These are phyloP conservation scores for Dimorphilus gyrociliatus DNA, from an alignment of 2,888 invertebrate genomes.

Conservation along the genomic window DNA sequence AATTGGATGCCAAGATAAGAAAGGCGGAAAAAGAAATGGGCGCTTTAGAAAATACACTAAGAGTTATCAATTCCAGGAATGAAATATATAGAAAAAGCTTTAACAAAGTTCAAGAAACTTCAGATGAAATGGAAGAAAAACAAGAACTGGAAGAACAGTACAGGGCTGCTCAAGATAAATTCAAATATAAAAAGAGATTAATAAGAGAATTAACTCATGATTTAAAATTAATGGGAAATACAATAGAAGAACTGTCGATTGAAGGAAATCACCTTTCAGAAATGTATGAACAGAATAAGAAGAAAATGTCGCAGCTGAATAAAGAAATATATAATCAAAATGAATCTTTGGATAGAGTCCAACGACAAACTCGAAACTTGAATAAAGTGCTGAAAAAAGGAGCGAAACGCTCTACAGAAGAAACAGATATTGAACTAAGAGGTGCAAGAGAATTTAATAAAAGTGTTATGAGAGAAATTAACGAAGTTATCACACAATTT, in stretches of 20 bases:
- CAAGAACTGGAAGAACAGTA: constrained; percentile 42
- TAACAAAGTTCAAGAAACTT: constrained; percentile 32
- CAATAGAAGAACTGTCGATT: constrained; percentile 26
- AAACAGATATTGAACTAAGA: constrained; percentile 29
- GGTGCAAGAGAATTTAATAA: constrained; percentile 33
- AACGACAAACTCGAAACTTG: constrained; percentile 22
- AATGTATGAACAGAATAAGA: constrained; percentile 32
- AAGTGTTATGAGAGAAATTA: constrained; percentile 20
- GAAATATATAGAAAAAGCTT: constrained; percentile 48
- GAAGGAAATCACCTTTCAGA: constrained; percentile 29
- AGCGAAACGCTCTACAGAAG: too few species aligned
- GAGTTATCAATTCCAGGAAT: constrained; percentile 62
- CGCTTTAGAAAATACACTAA: constrained; percentile 73
- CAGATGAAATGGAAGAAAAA: constrained; percentile 43
- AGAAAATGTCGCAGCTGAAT: constrained; percentile 23
- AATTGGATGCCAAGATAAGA: constrained; percentile 59
- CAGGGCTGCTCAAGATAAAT: constrained; percentile 36
- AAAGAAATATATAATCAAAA: constrained; percentile 32
- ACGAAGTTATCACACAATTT: constrained; percentile 20
- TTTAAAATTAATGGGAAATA: constrained; percentile 32
- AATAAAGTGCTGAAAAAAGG: too few species aligned
- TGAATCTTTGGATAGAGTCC: constrained; percentile 26
- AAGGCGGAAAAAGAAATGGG: constrained; percentile 67
- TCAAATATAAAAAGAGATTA: constrained; percentile 34
- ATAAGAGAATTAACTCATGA: constrained; percentile 35